Evolutionary conservation across 1,140 invertebrate genomes (phyloP), one percentile per base, ranked within the genome.

Genomic region (Hormaphis cornu): DNA sequence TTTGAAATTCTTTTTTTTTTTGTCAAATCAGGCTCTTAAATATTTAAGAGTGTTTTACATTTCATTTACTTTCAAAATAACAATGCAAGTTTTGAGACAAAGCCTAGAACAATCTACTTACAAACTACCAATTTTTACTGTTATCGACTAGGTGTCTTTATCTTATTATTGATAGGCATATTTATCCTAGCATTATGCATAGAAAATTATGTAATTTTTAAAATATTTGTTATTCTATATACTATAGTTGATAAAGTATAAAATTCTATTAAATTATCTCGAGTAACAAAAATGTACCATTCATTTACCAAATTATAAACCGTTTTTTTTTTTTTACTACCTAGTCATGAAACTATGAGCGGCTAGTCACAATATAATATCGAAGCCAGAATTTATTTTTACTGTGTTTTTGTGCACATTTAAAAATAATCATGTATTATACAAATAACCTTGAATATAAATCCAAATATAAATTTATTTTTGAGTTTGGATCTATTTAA

Each of bases 291-390:
- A 44, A 63, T 66, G 44, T 66, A 66, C 61, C 61, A 66, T 66
- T 66, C 28, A 66, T 66, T 66, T 66, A 22, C 28, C 20, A 66
- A 66, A 63, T 24, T 24, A 16, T 30, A 66, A 18, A 24, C 28
- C 24, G 18, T 18, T 14, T 40, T 58, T 37, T 59, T 59, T 40
- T 42, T 59, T 59, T 26, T 33, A 33, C 33, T 48, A 66, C 59
- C n/a, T 66, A 66, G 59, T 66, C 59, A 66, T 22, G 24, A 20
- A 35, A 35, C 14, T 28, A 5, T 33, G 59, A 26, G 30, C 16
- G n/a, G 48, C 59, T 66, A 66, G 59, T 66, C 59, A 48, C 59
- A 66, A 66, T 66, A 48, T 48, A 48, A 66, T n/a, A n/a, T 66
- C 42, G 59, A 66, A 66, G 18, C 58, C 37, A 26, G 24, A 28